Percentiles rank a stretch among this genome's conserved stretches.
phyloP scores from a whole-genome alignment of 2,888 invertebrate species.

The Synergus japonicus region DNA sequence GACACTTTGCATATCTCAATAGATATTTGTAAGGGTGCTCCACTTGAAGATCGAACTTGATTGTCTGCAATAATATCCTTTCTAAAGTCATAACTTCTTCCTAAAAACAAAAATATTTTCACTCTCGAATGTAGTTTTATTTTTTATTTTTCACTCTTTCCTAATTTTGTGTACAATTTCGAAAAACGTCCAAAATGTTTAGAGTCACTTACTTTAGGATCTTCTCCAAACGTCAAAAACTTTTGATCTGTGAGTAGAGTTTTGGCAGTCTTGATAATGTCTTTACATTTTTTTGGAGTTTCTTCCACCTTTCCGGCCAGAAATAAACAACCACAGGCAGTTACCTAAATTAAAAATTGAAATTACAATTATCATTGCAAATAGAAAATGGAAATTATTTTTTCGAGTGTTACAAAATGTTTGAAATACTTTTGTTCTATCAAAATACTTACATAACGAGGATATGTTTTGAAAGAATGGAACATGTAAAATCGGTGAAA shows the following conservation, averaged over 20 bases:
- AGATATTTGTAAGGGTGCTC: constrained; percentile 98
- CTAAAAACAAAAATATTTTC: constrained; percentile 69
- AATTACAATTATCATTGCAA: background rate
- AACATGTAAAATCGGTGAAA: constrained; percentile 99
- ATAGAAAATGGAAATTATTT: background rate
- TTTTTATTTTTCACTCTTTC: background rate
- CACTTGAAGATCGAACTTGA: constrained; percentile 98
- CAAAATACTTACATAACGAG: constrained; percentile 86
- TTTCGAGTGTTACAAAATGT: background rate
- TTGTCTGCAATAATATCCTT: constrained; percentile 96
- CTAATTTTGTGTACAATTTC: background rate
- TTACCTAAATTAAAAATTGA: constrained; percentile 80
- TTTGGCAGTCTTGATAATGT: constrained; percentile 95
- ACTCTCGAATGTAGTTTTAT: constrained; percentile 10
- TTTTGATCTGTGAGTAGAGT: constrained; percentile 89
- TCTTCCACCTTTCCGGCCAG: constrained; percentile 99
- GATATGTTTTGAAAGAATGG: constrained; percentile 97
- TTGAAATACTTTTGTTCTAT: background rate
- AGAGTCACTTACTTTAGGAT: constrained; percentile 88
- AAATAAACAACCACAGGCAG: constrained; percentile 97
- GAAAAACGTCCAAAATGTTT: constrained; percentile 6
- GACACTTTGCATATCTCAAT: constrained; percentile 94
- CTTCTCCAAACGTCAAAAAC: constrained; percentile 94
- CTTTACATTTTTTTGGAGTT: constrained; percentile 99
- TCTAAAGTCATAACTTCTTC: constrained; percentile 95